Base-by-base conservation (phyloP, 2,113 vertebrate species). In the Scomber colias region DNA sequence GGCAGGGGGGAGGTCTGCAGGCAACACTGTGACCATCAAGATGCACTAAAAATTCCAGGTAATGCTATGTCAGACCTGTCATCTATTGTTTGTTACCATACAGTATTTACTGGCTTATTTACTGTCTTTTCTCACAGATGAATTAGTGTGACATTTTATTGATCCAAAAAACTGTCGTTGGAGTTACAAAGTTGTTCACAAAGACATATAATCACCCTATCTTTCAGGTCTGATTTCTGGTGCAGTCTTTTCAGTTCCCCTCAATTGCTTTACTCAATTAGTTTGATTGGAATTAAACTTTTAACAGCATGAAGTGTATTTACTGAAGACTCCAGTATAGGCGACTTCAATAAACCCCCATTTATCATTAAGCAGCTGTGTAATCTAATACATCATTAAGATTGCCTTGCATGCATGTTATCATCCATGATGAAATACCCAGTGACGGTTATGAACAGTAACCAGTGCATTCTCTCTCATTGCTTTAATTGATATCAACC, bases 401-500 rank as follows among this genome's bases (percentile, higher is more conserved):
- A 83, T 80, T 81, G 76, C 74, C 27, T 65, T 19, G 77, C 57
- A 64, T 67, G 72, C 81, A 69, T 70, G 75, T 83, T 81, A 74
- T 60, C 84, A 70, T 83, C 46, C 45, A 21, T 87, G 84, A 91
- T 90, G 76, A 87, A 89, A 87, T 79, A 82, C 81, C 77, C 53
- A 40, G 66, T 2, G 60, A 81, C 51, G 48, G 69, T 82, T 90
- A 87, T 88, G 81, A 89, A 79, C 65, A 79, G 80, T 77, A 79
- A 80, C 84, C 83, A 53, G 77, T 83, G 80, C 75, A 82, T 87
- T 81, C 57, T 61, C 57, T 71, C 65, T 83, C 63, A 55, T 83
- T 66, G 50, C 72, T 84, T 82, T 91, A 92, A 92, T 90, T 92
- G 83, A 87, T 88, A 89, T 89, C 76, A 92, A 87, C 89, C 81